Percentiles rank a stretch among this genome's conserved stretches.
Evolutionary conservation across 2,888 invertebrate genomes (phyloP).

Genomic region (Perithous albicinctus): DNA sequence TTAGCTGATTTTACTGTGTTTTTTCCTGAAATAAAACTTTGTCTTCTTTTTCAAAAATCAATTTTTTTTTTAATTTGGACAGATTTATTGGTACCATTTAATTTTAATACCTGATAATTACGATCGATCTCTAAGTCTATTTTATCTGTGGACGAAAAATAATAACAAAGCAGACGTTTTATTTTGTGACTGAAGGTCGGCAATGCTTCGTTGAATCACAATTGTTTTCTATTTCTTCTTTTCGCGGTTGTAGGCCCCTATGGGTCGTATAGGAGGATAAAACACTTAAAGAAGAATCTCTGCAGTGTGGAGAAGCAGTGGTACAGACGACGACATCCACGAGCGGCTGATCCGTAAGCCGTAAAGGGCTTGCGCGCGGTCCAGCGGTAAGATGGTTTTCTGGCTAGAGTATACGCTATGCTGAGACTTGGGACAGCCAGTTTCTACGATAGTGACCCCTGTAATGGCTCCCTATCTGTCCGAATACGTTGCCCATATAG

Average conservation of each 20-base stretch:
- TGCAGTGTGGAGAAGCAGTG: conserved; percentile 31
- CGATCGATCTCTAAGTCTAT: too few relatives aligned
- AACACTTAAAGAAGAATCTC: conserved; percentile 61
- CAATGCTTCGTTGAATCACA: conserved; percentile 58
- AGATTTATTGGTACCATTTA: too few relatives aligned
- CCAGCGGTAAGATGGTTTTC: conserved; percentile 63
- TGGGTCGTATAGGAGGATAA: conserved; percentile 2
- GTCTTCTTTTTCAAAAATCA: too few relatives aligned
- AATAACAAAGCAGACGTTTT: not conserved
- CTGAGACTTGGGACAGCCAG: conserved; percentile 43
- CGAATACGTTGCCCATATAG: conserved; percentile 59
- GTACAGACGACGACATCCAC: conserved; percentile 45
- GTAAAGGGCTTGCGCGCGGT: conserved; percentile 53
- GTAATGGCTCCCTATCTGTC: conserved; percentile 67
- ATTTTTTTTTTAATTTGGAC: too few relatives aligned
- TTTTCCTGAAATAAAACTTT: too few relatives aligned
- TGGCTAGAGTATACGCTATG: conserved; percentile 38
- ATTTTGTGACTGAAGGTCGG: conserved; percentile 18
- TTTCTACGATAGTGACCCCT: conserved; percentile 65
- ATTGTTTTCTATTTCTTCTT: conserved; percentile 52
- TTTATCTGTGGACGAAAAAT: not conserved
- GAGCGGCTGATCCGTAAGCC: conserved; percentile 63
- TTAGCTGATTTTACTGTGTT: too few relatives aligned
- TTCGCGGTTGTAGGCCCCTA: conserved; percentile 2
- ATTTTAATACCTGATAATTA: too few relatives aligned